A percentile compares a stretch with the other conserved stretches of the same genome.
phyloP scores from a whole-genome alignment of 2,113 vertebrate genomes.

The Archilochus colubris region DNA sequence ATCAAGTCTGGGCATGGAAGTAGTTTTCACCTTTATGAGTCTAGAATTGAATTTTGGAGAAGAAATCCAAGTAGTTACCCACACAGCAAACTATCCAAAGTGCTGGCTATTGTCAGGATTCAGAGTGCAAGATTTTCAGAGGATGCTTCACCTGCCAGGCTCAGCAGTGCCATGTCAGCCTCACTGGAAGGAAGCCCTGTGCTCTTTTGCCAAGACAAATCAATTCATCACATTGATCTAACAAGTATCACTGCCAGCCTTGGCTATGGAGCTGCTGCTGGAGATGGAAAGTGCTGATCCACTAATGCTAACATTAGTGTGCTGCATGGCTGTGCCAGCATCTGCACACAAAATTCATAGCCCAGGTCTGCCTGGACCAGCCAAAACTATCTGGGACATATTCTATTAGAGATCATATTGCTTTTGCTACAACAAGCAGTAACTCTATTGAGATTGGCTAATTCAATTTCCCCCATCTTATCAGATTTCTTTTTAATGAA shows the following conservation, averaged over 20 bases:
- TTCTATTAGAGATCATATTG: slow-evolving; percentile 75
- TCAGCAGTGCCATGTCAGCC: slow-evolving; percentile 16
- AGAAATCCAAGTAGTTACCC: not conserved
- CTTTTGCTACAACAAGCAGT: slow-evolving; percentile 68
- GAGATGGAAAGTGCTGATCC: slow-evolving; percentile 43
- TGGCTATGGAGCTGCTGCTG: not conserved
- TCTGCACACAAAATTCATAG: slow-evolving; percentile 23
- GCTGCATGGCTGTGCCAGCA: slow-evolving; percentile 36
- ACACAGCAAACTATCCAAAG: not conserved
- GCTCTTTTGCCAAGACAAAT: slow-evolving; percentile 61
- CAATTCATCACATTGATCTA: slow-evolving; percentile 51
- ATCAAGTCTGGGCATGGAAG: not conserved
- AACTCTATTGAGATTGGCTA: slow-evolving; percentile 76
- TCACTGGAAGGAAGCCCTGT: slow-evolving; percentile 38
- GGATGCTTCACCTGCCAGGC: not conserved
- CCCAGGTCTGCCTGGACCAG: slow-evolving; percentile 39
- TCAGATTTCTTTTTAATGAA: slow-evolving; percentile 84
- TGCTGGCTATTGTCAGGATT: not conserved
- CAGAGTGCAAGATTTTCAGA: accelerated
- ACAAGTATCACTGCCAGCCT: slow-evolving; percentile 48
- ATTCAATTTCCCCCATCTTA: slow-evolving; percentile 81
- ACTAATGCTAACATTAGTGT: slow-evolving; percentile 58
- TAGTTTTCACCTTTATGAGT: not conserved
- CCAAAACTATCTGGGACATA: slow-evolving; percentile 71
- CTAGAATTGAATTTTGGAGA: not conserved